Percentiles rank a stretch among this genome's conserved stretches.
These are phyloP conservation scores for Brachylomia viminalis DNA, from an alignment of 2,888 invertebrate species.

Conservation along the genomic window DNA sequence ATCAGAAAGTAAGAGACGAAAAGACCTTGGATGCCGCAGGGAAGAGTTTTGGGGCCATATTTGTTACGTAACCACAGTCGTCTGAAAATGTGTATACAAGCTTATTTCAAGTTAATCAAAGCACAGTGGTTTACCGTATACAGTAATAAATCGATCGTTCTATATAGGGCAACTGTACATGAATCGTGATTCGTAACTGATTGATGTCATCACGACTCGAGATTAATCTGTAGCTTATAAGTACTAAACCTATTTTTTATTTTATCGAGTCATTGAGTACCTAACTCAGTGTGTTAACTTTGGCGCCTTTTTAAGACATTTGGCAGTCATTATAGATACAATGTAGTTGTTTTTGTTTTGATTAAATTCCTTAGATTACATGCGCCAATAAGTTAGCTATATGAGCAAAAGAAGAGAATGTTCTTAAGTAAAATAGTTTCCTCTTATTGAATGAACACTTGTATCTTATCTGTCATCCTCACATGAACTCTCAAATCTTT, in stretches of 20 bases:
- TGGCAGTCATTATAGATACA: background rate
- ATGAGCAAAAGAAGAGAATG: background rate
- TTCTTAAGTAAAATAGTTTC: slow-evolving; percentile 1
- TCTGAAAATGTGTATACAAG: background rate
- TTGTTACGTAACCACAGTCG: slow-evolving; percentile 22
- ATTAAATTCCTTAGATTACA: background rate
- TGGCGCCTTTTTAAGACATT: background rate
- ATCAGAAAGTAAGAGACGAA: background rate
- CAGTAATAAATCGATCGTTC: slow-evolving; percentile 8
- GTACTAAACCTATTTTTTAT: background rate
- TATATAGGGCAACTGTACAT: slow-evolving; percentile 40
- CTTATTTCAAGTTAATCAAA: background rate
- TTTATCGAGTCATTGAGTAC: background rate
- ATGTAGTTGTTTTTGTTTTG: background rate
- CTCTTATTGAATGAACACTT: slow-evolving; percentile 37
- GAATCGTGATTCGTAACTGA: slow-evolving; percentile 40
- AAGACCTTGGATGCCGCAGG: slow-evolving; percentile 8
- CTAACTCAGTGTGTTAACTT: background rate
- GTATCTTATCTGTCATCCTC: slow-evolving; percentile 56
- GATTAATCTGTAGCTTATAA: slow-evolving; percentile 1
- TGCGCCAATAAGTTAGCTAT: background rate
- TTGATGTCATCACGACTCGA: slow-evolving; percentile 33
- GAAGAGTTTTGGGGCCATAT: slow-evolving; percentile 8
- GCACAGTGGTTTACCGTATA: slow-evolving; percentile 9
- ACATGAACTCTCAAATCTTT: slow-evolving; percentile 41